phyloP scores from a whole-genome alignment of 2,888 invertebrate species.

The Cacoxenus indagator region DNA sequence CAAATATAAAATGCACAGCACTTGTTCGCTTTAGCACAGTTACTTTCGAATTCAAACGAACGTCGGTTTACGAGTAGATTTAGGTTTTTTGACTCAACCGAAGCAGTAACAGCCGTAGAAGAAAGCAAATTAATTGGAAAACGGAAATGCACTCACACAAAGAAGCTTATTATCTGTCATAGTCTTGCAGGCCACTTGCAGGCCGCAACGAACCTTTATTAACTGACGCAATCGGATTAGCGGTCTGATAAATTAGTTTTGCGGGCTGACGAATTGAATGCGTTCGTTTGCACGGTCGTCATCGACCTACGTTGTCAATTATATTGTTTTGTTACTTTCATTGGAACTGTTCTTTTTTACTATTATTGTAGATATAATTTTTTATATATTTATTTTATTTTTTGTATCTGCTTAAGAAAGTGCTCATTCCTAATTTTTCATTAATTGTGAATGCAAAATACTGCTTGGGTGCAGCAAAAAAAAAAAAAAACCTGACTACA shows the following conservation, averaged over 20 bases:
- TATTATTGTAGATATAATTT: slow-evolving; percentile 21
- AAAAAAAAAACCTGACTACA: background rate
- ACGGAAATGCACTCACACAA: slow-evolving; percentile 14
- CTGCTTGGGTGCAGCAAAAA: background rate
- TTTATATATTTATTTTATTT: slow-evolving; percentile 13
- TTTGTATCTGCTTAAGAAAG: background rate
- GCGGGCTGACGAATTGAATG: slow-evolving; percentile 38
- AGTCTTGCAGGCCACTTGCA: too few species aligned
- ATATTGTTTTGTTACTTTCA: slow-evolving; percentile 45
- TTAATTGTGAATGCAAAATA: slow-evolving; percentile 7
- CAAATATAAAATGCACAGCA: background rate
- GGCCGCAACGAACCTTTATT: too few species aligned
- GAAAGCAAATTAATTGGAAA: background rate
- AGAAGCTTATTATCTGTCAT: slow-evolving; percentile 10
- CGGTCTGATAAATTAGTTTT: slow-evolving; percentile 26
- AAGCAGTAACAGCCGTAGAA: background rate
- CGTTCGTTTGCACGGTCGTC: background rate
- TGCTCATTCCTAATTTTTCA: slow-evolving; percentile 22
- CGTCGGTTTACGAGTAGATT: background rate
- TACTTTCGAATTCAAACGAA: background rate
- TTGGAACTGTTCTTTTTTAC: slow-evolving; percentile 50
- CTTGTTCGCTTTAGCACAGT: background rate
- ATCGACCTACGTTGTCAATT: background rate
- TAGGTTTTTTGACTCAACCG: background rate
- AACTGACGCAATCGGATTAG: slow-evolving; percentile 48